These are phyloP conservation scores for Heteronetta atricapilla DNA, from an alignment of 2,113 vertebrate species.

Conservation along the genomic window DNA sequence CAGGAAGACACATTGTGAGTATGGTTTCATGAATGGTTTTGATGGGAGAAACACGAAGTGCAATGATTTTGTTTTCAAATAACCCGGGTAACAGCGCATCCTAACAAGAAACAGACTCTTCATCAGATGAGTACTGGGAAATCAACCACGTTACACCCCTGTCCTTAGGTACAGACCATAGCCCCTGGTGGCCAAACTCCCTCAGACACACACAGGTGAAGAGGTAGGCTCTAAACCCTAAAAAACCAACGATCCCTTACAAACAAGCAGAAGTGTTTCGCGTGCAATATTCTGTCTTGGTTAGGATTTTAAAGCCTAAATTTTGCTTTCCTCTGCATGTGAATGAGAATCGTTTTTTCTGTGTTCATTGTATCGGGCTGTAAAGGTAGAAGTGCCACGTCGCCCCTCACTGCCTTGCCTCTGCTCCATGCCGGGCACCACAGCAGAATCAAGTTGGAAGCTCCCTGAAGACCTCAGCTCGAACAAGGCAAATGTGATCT, in stretches of 20 bases:
- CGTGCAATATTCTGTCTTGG: not conserved
- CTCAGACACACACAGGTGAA: not conserved
- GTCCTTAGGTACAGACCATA: not conserved
- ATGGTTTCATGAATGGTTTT: not conserved
- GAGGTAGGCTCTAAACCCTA: not conserved
- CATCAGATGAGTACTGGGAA: not conserved
- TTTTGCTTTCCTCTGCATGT: not conserved
- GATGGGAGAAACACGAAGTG: not conserved
- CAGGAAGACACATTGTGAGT: not conserved
- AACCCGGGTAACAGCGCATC: not conserved
- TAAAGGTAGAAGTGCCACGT: not conserved
- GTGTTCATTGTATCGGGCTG: not conserved
- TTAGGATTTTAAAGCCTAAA: not conserved
- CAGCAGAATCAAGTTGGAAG: not conserved
- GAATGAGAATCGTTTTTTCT: not conserved
- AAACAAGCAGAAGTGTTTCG: not conserved
- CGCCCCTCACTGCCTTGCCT: not conserved
- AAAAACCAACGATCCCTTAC: not conserved
- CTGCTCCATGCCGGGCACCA: not conserved
- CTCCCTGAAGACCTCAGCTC: fast-evolving
- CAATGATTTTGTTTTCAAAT: not conserved
- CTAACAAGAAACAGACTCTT: not conserved
- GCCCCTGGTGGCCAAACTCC: not conserved
- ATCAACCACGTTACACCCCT: not conserved
- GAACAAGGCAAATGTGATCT: not conserved